Evolutionary conservation across 2,113 vertebrate species (phyloP).

Genomic region (Callithrix jacchus): DNA sequence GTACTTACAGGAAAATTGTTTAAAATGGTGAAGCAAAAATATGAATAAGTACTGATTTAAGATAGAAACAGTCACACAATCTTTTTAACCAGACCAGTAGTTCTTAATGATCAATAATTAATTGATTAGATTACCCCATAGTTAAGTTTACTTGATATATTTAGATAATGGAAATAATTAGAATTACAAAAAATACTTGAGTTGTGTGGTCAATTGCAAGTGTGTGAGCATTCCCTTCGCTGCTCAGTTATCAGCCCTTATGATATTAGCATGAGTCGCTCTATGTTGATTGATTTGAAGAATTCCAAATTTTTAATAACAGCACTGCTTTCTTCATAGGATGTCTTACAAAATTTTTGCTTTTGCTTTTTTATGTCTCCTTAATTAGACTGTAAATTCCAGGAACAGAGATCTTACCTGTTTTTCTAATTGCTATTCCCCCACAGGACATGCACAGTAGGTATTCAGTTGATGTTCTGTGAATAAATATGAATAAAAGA

Average conservation of each 20-base stretch:
- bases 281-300: neutral
- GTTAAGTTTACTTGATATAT: slow-evolving; percentile 10
- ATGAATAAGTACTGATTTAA: neutral
- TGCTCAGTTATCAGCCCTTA: neutral
- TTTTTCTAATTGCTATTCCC: neutral
- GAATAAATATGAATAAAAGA: neutral
- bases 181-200: slow-evolving; percentile 1
- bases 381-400: neutral
- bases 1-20: neutral
- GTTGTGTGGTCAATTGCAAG: slow-evolving; percentile 2
- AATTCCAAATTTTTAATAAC: neutral
- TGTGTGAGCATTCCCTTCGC: neutral
- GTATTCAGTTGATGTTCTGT: neutral
- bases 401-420: neutral
- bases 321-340: neutral
- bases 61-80: slow-evolving; percentile 1
- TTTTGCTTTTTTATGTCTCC: neutral
- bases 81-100: neutral
- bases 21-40: slow-evolving; percentile 20
- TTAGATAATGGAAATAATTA: neutral
- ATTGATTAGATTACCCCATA: neutral
- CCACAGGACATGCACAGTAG: neutral
- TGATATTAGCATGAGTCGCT: neutral
- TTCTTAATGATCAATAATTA: slow-evolving; percentile 5
- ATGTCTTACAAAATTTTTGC: neutral